Base-by-base conservation (phyloP, 2,797 vertebrate species). In the Myripristis jacobus region DNA sequence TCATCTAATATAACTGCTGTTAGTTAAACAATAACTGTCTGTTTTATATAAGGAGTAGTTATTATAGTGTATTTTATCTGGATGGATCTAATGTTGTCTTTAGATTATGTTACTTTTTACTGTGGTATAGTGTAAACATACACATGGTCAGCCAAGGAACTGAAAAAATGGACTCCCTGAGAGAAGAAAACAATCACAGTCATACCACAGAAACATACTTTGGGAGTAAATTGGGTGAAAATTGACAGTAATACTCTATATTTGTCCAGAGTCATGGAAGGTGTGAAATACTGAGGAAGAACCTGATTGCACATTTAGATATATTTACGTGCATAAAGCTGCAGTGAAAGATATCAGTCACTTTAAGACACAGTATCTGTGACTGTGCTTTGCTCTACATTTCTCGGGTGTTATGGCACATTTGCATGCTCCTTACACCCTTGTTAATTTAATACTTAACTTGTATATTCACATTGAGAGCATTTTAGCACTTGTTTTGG, bases 31-130 rank as follows among this genome's bases (percentile, higher is more conserved):
- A 7, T 31, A 7, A 31, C 5, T 6, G 29, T 31, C 5, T 6
- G 8, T 31, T 31, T 31, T 31, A 31, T 31, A 31, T 31, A 1
- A 7, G 36, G 65, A 47, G 58, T 1, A 1, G 18, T 29, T 62
- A 19, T 11, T 65, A 36, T 27, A 44, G 36, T 16, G 4, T 16
- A n/a, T 69, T 31, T 56, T 22, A 41, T 64, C 29, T 29, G 6
- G 10, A 19, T 46, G 46, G 34, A 16, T 10, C 3, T 48, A 41
- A 15, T 4, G 13, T 41, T 31, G 3, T 36, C 12, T 41, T 18
- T 66, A 56, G 36, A 62, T 79, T 64, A 31, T 66, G 48, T 80
- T 31, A 59, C 21, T 62, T 13, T 63, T 51, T 48, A 36, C 13
- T 34, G 22, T 41, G n/a, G 10, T 61, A 24, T 10, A 24, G 24